phyloP scores from a whole-genome alignment of 2,113 vertebrate genomes.

The Brachypodius melanocephalos region DNA sequence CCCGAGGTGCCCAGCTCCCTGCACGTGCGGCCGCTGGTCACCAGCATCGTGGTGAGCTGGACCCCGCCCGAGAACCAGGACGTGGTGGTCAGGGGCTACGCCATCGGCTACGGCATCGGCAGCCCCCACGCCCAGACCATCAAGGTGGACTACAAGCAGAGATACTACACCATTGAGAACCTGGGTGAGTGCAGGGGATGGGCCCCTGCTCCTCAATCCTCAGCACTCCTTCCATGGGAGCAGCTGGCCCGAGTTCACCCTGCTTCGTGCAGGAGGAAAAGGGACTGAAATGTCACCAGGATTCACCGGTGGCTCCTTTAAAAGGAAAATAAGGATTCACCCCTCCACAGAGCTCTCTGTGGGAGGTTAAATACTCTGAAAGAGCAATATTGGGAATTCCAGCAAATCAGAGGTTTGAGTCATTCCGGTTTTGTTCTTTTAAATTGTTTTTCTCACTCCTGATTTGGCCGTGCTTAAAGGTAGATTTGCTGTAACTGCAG shows the following conservation, averaged over 20 bases:
- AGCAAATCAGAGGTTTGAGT: background rate
- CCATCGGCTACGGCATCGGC: slow-evolving; percentile 92
- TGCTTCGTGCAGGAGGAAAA: background rate
- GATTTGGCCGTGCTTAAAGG: background rate
- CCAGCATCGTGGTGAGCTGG: slow-evolving; percentile 98
- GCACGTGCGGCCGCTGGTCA: slow-evolving; percentile 91
- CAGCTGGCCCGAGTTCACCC: background rate
- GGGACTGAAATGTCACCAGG: background rate
- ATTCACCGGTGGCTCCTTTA: background rate
- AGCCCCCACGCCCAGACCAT: slow-evolving; percentile 95
- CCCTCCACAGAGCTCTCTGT: background rate
- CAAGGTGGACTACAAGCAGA: slow-evolving; percentile 97
- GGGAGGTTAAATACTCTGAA: background rate
- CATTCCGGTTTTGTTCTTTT: background rate
- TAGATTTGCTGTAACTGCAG: background rate
- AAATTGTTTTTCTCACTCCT: background rate
- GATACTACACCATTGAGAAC: slow-evolving; percentile 96
- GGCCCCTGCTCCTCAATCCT: background rate
- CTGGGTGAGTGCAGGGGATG: slow-evolving; percentile 75
- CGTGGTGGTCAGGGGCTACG: slow-evolving; percentile 93
- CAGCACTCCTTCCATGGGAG: background rate
- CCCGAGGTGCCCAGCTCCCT: slow-evolving; percentile 95
- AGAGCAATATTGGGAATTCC: background rate
- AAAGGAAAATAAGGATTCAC: background rate
- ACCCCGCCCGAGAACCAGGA: slow-evolving; percentile 97